Conservation (phyloP, 2,888 invertebrate genomes). For the Drosophila picticornis region DNA sequence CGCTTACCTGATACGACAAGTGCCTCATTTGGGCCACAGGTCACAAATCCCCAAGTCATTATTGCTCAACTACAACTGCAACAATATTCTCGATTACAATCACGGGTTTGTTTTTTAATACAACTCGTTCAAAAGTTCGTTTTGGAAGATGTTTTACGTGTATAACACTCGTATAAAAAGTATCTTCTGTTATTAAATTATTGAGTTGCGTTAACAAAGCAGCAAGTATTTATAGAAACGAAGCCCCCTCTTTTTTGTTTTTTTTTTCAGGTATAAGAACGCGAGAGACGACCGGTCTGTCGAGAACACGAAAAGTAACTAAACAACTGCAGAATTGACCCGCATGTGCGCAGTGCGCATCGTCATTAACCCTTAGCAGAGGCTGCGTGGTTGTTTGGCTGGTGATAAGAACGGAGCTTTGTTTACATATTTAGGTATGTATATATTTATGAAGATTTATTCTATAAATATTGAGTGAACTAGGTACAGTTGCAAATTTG, state of each 20-base stretch:
- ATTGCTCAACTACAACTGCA: conserved; percentile 11
- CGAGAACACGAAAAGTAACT: conserved; percentile 47
- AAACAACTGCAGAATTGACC: conserved; percentile 19
- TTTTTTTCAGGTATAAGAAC: conserved; percentile 9
- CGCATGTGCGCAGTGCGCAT: conserved; percentile 44
- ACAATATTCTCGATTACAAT: conserved; percentile 21
- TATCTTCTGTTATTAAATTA: background rate
- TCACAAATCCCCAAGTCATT: conserved; percentile 95
- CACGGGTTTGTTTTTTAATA: conserved; percentile 9
- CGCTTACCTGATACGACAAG: conserved; percentile 95
- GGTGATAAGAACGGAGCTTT: conserved; percentile 1
- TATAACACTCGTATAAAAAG: conserved; percentile 17
- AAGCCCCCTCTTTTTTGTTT: background rate
- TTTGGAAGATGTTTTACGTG: background rate
- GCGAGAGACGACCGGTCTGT: conserved; percentile 42
- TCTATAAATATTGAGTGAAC: conserved; percentile 54
- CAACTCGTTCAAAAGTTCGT: conserved; percentile 4
- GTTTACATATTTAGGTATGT: conserved; percentile 32
- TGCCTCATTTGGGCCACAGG: conserved; percentile 97
- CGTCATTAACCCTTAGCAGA: conserved; percentile 48
- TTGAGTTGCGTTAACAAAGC: conserved; percentile 20
- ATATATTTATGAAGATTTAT: conserved; percentile 41
- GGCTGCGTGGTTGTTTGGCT: background rate
- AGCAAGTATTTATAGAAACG: conserved; percentile 12
- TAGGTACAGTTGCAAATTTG: conserved; percentile 61